Evolutionary conservation across 2,888 invertebrate genomes (phyloP), one percentile per base, ranked within the genome.

Genomic region (Labia minor): DNA sequence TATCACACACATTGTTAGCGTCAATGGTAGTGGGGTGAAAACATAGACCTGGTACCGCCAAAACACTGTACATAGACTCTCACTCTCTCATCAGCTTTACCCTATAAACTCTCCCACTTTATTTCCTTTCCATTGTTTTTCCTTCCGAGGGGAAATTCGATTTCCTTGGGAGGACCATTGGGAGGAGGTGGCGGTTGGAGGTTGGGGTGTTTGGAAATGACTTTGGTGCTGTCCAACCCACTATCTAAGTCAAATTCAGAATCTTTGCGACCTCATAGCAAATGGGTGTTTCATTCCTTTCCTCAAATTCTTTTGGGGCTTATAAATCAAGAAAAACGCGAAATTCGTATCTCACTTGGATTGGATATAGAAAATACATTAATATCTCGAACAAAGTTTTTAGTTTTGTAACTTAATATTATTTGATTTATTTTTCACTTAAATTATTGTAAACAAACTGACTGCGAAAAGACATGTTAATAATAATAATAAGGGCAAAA

Each of bases 121-220:
- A 49, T 49, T 49, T 49, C 49, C 49, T 49, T 49, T 49, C 49
- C 49, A 49, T 49, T 49, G 49, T 49, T 49, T 49, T 49, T 49
- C 49, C 49, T 49, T 49, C 49, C 49, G 49, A 49, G 6, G 49
- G 49, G 49, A 49, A 49, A 49, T 49, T 49, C 49, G 49, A 49
- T 49, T 49, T 49, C 49, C n/a, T 49, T 3, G 49, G 49, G n/a
- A 3, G 49, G n/a, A 4, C 49, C 4, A 10, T 49, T 4, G 49
- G 49, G n/a, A 49, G 49, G 49, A 14, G 49, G 8, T 2, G 49
- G 8, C 49, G 14, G 4, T n/a, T 26, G 49, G 49, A 49, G 49
- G 49, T 3, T 49, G 49, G n/a, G 49, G 16, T 49, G 49, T 3
- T 49, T 49, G 14, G 49, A 49, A 49, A 49, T 49, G 49, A 49